phyloP scores from a whole-genome alignment of 2,888 invertebrate genomes.

The Peribatodes rhomboidaria region DNA sequence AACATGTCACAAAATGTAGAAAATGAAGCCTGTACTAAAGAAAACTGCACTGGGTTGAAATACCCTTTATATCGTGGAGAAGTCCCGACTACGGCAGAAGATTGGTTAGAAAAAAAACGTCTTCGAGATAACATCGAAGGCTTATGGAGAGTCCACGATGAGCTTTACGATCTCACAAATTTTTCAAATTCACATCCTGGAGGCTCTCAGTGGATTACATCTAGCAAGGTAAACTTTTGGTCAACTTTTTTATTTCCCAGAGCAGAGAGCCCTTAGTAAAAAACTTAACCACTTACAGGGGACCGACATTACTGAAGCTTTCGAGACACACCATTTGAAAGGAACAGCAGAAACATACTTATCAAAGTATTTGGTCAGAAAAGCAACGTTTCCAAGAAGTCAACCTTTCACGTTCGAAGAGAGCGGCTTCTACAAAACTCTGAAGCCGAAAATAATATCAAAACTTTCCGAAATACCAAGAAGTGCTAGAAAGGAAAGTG shows the following conservation, averaged over 20 bases:
- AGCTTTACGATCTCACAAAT: conserved; percentile 92
- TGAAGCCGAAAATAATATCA: not conserved
- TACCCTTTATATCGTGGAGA: conserved; percentile 1
- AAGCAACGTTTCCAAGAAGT: conserved; percentile 88
- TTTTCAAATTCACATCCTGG: not conserved
- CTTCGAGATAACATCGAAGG: conserved; percentile 90
- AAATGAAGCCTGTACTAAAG: not conserved
- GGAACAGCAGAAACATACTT: conserved; percentile 87
- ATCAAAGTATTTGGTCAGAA: conserved; percentile 55
- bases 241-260: no score
- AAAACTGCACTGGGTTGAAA: not conserved
- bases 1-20: not conserved
- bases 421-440: conserved; percentile 70
- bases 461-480: not conserved
- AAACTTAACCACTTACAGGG: conserved; percentile 65
- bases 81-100: conserved; percentile 38
- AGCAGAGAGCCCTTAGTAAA: no score
- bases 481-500: conserved; percentile 1
- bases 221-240: not conserved
- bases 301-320: conserved; percentile 88
- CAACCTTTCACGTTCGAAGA: conserved; percentile 91
- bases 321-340: conserved; percentile 87
- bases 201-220: not conserved
- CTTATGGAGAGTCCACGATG: conserved; percentile 92
- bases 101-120: conserved; percentile 89